Conservation (phyloP, 1,140 invertebrate species). For the Idris sp. region DNA sequence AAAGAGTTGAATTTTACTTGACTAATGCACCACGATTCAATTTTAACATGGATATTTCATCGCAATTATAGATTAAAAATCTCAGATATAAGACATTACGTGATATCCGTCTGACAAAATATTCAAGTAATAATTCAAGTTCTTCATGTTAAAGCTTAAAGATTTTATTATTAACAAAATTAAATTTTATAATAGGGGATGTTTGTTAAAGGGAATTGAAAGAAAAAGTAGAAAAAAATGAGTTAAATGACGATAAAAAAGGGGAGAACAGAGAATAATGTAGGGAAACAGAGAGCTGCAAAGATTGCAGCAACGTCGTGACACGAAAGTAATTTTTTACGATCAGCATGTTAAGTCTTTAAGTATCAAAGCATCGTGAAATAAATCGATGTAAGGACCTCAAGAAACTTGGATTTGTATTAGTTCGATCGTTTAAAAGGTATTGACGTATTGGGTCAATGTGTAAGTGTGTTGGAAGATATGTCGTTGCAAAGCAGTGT, state of each 20-base stretch:
- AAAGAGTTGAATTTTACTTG: no score
- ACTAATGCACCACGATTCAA: no score
- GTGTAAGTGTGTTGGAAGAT: conserved; percentile 2
- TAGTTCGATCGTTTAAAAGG: conserved; percentile 34
- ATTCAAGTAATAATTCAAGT: conserved; percentile 28
- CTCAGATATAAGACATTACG: conserved; percentile 16
- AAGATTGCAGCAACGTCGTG: conserved; percentile 13
- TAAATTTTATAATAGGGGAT: no score
- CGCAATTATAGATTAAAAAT: conserved; percentile 38
- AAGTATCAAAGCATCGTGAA: conserved; percentile 27
- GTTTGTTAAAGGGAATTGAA: no score
- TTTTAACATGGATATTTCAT: conserved; percentile 32
- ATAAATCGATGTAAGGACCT: conserved; percentile 24
- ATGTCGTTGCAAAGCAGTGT: not conserved
- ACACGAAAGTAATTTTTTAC: conserved; percentile 33
- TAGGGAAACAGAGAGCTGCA: no score
- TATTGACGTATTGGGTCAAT: conserved; percentile 34
- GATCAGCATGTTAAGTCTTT: conserved; percentile 39
- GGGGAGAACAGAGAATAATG: no score
- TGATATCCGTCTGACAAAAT: conserved; percentile 26
- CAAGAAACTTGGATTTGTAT: conserved; percentile 23
- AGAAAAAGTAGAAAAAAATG: not conserved
- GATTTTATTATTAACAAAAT: no score
- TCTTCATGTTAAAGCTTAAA: no score
- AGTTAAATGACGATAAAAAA: conserved; percentile 6